A percentile compares a stretch with the other conserved stretches of the same genome.
Evolutionary conservation across 1,140 invertebrate genomes (phyloP).

Genomic region (Drosophila athabasca): DNA sequence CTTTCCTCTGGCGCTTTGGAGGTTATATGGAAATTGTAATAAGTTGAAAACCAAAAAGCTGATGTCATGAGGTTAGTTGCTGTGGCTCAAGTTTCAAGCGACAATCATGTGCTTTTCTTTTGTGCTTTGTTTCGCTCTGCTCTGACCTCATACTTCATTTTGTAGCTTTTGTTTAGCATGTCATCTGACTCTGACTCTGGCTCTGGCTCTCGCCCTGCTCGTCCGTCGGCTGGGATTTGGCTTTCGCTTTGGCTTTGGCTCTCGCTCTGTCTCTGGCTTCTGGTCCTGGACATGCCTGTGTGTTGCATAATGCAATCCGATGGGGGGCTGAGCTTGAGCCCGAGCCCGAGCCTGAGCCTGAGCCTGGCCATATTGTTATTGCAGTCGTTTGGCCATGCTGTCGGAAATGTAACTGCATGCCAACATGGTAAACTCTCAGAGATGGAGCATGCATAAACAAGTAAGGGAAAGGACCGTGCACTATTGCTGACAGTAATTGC

Average conservation of each 20-base stretch:
- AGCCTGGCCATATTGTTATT: constrained; percentile 30
- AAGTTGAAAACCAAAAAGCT: constrained; percentile 81
- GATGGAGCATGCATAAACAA: constrained; percentile 32
- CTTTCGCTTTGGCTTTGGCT: constrained; percentile 1
- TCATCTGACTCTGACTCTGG: constrained; percentile 43
- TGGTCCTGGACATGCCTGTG: constrained; percentile 3
- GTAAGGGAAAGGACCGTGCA: constrained; percentile 55
- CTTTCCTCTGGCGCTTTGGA: constrained; percentile 53
- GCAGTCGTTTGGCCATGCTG: constrained; percentile 34
- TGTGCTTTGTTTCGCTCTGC: constrained; percentile 32
- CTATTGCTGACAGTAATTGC: constrained; percentile 71
- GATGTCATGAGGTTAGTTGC: constrained; percentile 81
- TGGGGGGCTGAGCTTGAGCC: constrained; percentile 34
- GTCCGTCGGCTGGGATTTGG: constrained; percentile 3
- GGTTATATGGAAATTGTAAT: constrained; percentile 81
- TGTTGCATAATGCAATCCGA: constrained; percentile 68
- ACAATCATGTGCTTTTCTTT: constrained; percentile 79
- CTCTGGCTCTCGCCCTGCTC: not conserved
- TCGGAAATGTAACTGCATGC: constrained; percentile 70
- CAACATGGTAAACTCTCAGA: constrained; percentile 30
- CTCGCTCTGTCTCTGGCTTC: constrained; percentile 12
- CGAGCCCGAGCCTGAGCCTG: constrained; percentile 14
- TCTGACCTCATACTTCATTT: constrained; percentile 80
- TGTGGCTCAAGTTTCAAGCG: constrained; percentile 79
- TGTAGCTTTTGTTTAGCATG: constrained; percentile 76